These are phyloP conservation scores for Brienomyrus longianalis DNA, from an alignment of 2,113 vertebrate species.

Conservation along the genomic window DNA sequence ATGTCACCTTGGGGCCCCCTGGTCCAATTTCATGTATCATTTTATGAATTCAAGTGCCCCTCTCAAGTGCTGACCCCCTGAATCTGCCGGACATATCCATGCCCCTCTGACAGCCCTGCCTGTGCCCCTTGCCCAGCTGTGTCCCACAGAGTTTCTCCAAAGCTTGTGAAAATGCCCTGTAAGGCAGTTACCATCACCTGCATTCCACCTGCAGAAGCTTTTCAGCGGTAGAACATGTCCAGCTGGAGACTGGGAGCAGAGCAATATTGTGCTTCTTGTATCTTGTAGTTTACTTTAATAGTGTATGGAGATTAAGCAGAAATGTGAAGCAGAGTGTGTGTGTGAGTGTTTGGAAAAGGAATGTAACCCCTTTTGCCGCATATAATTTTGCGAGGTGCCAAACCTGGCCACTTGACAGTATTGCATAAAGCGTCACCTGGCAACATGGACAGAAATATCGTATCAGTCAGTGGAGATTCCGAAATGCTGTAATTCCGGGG, in stretches of 20 bases:
- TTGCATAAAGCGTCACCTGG: background rate
- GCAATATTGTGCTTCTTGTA: background rate
- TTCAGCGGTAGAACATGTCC: background rate
- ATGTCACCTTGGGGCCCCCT: too few relatives aligned
- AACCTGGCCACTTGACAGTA: background rate
- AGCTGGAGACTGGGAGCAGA: background rate
- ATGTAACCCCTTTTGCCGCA: background rate
- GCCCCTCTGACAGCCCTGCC: background rate
- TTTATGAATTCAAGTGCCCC: too few relatives aligned
- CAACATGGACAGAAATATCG: background rate
- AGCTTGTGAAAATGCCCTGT: background rate
- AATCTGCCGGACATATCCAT: background rate
- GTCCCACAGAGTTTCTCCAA: background rate
- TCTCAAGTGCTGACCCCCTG: background rate
- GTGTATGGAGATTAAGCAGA: background rate
- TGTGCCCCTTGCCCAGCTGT: background rate
- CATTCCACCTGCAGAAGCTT: background rate
- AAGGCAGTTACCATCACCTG: background rate
- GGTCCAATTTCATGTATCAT: too few relatives aligned
- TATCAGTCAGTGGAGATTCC: background rate
- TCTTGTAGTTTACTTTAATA: background rate
- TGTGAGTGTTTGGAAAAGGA: background rate
- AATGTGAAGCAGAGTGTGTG: background rate
- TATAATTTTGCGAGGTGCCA: background rate
- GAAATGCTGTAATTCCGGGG: background rate